These are phyloP conservation scores for Pogonocherus hispidulus DNA, from an alignment of 2,888 invertebrate genomes.

Conservation along the genomic window DNA sequence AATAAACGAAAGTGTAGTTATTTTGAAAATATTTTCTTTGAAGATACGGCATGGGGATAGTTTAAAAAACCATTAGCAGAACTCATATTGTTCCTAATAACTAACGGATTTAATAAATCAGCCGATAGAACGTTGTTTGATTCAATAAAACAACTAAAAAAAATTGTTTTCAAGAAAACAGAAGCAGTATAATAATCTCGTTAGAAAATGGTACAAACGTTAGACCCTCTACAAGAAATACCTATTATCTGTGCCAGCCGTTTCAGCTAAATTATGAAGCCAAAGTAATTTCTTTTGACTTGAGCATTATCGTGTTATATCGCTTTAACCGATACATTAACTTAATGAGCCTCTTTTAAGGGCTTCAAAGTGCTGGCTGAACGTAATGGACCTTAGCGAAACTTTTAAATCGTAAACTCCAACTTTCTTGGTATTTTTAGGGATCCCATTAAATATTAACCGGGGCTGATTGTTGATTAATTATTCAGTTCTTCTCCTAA, in stretches of 20 bases:
- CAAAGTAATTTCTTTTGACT: constrained; percentile 20
- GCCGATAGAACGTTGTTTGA: too few relatives aligned
- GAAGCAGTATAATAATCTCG: too few relatives aligned
- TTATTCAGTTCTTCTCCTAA: constrained; percentile 25
- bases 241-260: neutral
- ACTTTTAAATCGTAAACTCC: constrained; percentile 33
- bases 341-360: constrained; percentile 33
- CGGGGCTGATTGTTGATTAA: constrained; percentile 28
- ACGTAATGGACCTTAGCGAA: constrained; percentile 32
- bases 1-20: too few relatives aligned
- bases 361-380: constrained; percentile 30
- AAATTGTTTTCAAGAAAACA: too few relatives aligned
- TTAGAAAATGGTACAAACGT: too few relatives aligned
- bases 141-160: too few relatives aligned
- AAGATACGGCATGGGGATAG: too few relatives aligned
- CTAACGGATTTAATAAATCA: too few relatives aligned
- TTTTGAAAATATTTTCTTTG: too few relatives aligned
- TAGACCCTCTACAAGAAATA: too few relatives aligned
- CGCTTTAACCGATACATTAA: constrained; percentile 37
- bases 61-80: too few relatives aligned
- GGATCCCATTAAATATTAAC: constrained; percentile 25
- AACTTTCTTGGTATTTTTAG: constrained; percentile 32
- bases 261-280: neutral
- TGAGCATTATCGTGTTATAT: constrained; percentile 24
- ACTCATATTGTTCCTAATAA: too few relatives aligned